A percentile compares a stretch with the other conserved stretches of the same genome.
These are phyloP conservation scores for Macrosoma leucophasiata DNA, from an alignment of 2,888 invertebrate genomes.

Conservation along the genomic window DNA sequence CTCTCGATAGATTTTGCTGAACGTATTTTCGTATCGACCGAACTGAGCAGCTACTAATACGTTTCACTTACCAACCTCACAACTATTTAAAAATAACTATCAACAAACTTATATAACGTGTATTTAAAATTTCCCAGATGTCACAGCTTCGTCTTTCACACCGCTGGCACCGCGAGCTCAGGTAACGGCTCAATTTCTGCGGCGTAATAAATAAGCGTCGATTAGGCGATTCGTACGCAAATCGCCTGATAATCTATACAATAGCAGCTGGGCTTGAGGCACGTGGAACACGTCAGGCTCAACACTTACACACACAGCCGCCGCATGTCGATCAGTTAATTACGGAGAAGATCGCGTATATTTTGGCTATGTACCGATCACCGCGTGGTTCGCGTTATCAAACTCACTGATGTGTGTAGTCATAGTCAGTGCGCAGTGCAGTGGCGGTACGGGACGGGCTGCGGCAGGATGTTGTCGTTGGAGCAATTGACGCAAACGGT, in stretches of 20 bases:
- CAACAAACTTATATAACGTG: slow-evolving; percentile 44
- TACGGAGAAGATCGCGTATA: slow-evolving; percentile 49
- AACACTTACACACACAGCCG: slow-evolving; percentile 41
- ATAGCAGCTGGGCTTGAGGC: slow-evolving; percentile 51
- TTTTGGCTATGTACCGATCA: slow-evolving; percentile 53
- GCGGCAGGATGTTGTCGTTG: slow-evolving; percentile 71
- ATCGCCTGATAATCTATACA: slow-evolving; percentile 42
- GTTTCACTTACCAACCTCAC: slow-evolving; percentile 36
- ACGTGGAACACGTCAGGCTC: slow-evolving; percentile 47
- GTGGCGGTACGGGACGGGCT: slow-evolving; percentile 53
- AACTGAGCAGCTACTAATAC: slow-evolving; percentile 35
- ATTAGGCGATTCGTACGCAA: slow-evolving; percentile 31
- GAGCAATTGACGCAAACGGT: slow-evolving; percentile 67
- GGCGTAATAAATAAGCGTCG: slow-evolving; percentile 24
- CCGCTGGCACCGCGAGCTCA: slow-evolving; percentile 37
- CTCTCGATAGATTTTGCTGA: slow-evolving; percentile 19
- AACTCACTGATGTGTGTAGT: slow-evolving; percentile 58
- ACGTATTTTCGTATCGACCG: slow-evolving; percentile 26
- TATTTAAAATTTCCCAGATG: slow-evolving; percentile 46
- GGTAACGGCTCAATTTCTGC: slow-evolving; percentile 40
- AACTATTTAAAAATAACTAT: slow-evolving; percentile 56
- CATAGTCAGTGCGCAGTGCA: slow-evolving; percentile 60
- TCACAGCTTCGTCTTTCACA: slow-evolving; percentile 49
- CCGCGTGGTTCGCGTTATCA: slow-evolving; percentile 56
- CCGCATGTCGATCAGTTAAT: slow-evolving; percentile 52